Base-by-base conservation (phyloP, 2,113 vertebrate genomes). In the Agapornis roseicollis region DNA sequence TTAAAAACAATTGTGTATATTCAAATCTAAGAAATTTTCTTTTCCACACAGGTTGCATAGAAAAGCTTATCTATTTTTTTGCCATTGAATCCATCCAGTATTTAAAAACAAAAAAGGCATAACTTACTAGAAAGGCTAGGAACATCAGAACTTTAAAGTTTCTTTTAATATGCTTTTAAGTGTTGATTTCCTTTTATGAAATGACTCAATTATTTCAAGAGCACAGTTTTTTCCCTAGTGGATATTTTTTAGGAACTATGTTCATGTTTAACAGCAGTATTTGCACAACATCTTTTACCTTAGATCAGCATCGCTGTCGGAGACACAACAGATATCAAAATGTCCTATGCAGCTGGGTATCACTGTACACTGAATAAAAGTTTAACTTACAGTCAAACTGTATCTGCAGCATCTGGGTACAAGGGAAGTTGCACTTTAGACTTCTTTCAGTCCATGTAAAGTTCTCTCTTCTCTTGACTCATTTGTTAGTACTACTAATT, bases 251-350 rank as follows among this genome's bases (percentile, higher is more conserved):
- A 52, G 74, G 52, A 73, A 7, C n/a, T 50, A 0, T 27, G 53
- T 85, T 78, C 2, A 1, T 74, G 56, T 76, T 83, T 65, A 77
- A 85, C 3, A 6, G 76, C 17, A 1, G 41, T 72, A 68, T 94
- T 94, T 93, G 80, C 78, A 89, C 85, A 94, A 53, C 58, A 41
- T 89, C 64, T 96, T 89, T 88, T 86, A 90, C 61, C 19, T 77
- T 82, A 63, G 56, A n/a, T 93, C 35, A 80, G 24, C 24, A 70
- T 71, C 81, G 76, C 73, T 65, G 37, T 85, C 4, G 7, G 77
- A 82, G 55, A 33, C 35, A 39, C 28, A 56, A 31, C 9, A 8
- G 72, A 29, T 85, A 41, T 17, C 47, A 60, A 80, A 47, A 64
- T 68, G 63, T 76, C 52, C 52, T 80, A n/a, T 65, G 56, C 80